Conservation (phyloP, 92 coral and sea anemone genomes). For the Phenganax stokvisi region DNA sequence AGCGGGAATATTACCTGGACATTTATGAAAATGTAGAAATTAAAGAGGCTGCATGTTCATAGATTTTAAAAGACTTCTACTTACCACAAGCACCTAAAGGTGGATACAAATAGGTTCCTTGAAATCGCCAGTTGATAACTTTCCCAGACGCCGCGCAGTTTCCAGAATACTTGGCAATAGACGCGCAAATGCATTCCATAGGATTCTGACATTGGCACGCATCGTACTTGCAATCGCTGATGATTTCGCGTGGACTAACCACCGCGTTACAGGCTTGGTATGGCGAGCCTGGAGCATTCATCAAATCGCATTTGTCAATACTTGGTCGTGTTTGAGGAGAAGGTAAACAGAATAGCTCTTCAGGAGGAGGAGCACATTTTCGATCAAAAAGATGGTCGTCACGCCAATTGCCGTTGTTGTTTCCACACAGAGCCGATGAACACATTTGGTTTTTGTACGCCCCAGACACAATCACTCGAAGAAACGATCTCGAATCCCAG, state of each 20-base stretch:
- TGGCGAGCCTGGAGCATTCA: background rate
- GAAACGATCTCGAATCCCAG: background rate
- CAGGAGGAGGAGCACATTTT: too few species aligned
- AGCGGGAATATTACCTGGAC: too few species aligned
- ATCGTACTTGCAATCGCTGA: slow-evolving; percentile 61
- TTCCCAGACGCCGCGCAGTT: slow-evolving; percentile 69
- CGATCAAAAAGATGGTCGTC: background rate
- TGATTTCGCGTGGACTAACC: slow-evolving; percentile 13
- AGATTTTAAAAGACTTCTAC: background rate
- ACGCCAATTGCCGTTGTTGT: background rate
- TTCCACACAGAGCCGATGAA: slow-evolving; percentile 7
- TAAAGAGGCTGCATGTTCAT: too few species aligned
- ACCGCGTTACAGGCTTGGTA: background rate
- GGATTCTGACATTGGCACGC: slow-evolving; percentile 80
- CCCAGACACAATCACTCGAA: background rate
- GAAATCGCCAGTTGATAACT: slow-evolving; percentile 66
- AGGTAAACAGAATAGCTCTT: too few species aligned
- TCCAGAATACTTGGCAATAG: slow-evolving; percentile 64
- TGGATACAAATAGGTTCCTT: slow-evolving; percentile 25
- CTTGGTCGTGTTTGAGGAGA: too few species aligned
- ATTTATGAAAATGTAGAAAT: too few species aligned
- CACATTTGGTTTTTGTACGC: background rate
- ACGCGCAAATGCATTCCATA: slow-evolving; percentile 58
- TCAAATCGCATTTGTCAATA: too few species aligned
- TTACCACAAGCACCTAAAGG: slow-evolving; percentile 5